Percentiles rank a stretch among this genome's conserved stretches.
Evolutionary conservation across 2,113 vertebrate species (phyloP).

Genomic region (Rhineura floridana): DNA sequence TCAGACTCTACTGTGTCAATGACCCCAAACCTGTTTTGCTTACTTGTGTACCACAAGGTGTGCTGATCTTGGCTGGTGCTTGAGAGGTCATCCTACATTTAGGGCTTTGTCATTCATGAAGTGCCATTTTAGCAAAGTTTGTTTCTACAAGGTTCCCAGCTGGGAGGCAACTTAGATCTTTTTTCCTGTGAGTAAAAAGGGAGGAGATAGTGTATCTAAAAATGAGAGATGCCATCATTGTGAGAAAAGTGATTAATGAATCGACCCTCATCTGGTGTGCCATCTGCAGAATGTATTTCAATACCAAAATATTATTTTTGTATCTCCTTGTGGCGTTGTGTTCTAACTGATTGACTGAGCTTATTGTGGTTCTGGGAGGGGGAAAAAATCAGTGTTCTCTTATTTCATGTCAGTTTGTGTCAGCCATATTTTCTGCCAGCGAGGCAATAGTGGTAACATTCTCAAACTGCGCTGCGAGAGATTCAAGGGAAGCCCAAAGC

Average conservation of each 20-base stretch:
- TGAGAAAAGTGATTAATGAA: constrained; percentile 71
- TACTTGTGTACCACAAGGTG: not conserved
- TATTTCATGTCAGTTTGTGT: not conserved
- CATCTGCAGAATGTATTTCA: constrained; percentile 68
- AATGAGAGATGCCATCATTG: constrained; percentile 66
- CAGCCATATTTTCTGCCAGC: not conserved
- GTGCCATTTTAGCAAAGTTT: constrained; percentile 34
- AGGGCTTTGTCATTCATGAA: constrained; percentile 47
- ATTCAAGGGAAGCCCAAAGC: not conserved
- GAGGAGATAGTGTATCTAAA: constrained; percentile 62
- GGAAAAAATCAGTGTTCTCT: not conserved
- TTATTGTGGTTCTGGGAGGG: constrained; percentile 3
- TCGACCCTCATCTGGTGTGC: constrained; percentile 71
- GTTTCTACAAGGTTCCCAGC: constrained; percentile 65
- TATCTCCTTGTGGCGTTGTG: constrained; percentile 59
- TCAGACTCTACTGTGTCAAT: not conserved
- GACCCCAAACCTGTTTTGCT: not conserved
- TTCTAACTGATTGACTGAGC: constrained; percentile 48
- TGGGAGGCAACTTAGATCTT: constrained; percentile 64
- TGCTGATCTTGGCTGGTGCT: not conserved
- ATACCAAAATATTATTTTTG: constrained; percentile 60
- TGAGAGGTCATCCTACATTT: constrained; percentile 39
- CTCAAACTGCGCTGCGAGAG: not conserved
- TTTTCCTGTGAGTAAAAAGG: constrained; percentile 63
- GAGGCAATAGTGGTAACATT: not conserved